phyloP scores from a whole-genome alignment of 1,140 invertebrate species.

The Drosophila gunungcola region DNA sequence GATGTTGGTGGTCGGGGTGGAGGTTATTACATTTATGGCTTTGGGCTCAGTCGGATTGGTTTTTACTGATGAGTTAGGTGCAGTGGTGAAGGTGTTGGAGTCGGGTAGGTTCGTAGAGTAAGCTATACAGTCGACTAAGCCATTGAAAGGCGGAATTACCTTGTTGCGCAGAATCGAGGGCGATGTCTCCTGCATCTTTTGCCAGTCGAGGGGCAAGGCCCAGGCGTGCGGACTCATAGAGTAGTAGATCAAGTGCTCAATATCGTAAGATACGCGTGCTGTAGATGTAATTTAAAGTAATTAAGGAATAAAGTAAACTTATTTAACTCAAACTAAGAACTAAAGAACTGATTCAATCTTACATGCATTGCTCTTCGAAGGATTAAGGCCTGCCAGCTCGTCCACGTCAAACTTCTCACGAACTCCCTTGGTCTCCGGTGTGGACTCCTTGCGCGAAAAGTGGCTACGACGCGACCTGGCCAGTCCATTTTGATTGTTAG shows the following conservation, averaged over 20 bases:
- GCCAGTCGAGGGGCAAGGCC: constrained; percentile 74
- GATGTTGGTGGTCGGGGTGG: constrained; percentile 5
- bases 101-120: constrained; percentile 24
- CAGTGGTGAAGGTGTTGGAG: constrained; percentile 44
- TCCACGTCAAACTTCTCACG: constrained; percentile 59
- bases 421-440: constrained; percentile 65
- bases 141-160: constrained; percentile 66
- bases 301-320: neutral
- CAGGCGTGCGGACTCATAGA: constrained; percentile 80
- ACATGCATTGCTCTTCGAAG: constrained; percentile 61
- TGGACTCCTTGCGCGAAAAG: constrained; percentile 84
- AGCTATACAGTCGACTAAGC: constrained; percentile 16
- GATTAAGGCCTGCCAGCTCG: constrained; percentile 30
- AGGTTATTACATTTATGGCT: constrained; percentile 17
- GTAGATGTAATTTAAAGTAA: neutral
- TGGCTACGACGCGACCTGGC: constrained; percentile 83
- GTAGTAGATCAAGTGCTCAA: constrained; percentile 81
- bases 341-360: constrained; percentile 22
- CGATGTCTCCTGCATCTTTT: constrained; percentile 71
- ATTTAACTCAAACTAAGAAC: too few relatives aligned
- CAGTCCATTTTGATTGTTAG: constrained; percentile 70
- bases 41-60: constrained; percentile 20
- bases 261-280: constrained; percentile 78
- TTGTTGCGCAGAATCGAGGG: constrained; percentile 83
- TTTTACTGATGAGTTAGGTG: constrained; percentile 64